Percentiles rank a stretch among this genome's conserved stretches.
phyloP scores from a whole-genome alignment of 92 coral and sea anemone species.

The Desmophyllum pertusum region DNA sequence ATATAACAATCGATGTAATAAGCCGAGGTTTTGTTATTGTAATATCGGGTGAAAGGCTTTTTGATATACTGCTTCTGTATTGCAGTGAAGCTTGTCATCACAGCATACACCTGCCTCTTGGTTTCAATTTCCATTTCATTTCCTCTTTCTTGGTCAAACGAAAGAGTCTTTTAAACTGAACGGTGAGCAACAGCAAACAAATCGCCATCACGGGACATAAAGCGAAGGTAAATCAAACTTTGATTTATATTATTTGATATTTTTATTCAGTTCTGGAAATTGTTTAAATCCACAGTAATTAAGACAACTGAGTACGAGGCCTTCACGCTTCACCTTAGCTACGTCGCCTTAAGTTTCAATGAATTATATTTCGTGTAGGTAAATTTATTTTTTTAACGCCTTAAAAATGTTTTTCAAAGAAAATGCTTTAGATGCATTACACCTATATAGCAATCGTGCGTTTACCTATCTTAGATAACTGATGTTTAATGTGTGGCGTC shows the following conservation, averaged over 20 bases:
- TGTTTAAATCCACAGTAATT: not conserved
- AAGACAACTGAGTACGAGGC: not conserved
- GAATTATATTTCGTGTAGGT: not conserved
- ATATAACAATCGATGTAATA: not conserved
- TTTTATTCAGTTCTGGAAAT: not conserved
- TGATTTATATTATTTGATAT: not conserved
- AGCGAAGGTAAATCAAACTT: conserved; percentile 7
- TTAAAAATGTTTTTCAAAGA: not conserved
- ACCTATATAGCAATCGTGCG: not conserved
- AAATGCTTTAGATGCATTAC: not conserved
- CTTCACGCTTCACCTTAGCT: not conserved
- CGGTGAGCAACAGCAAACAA: not conserved
- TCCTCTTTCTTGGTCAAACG: not conserved
- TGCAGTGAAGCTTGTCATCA: not conserved
- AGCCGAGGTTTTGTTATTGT: not conserved
- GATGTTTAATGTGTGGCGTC: not conserved
- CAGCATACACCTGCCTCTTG: not conserved
- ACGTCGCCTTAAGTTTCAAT: not conserved
- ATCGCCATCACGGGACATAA: not conserved
- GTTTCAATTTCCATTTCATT: not conserved
- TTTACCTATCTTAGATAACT: not conserved
- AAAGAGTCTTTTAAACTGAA: not conserved
- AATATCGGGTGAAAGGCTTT: not conserved
- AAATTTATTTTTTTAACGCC: not conserved
- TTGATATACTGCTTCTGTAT: not conserved